These are phyloP conservation scores for Desmophyllum pertusum DNA, from an alignment of 92 coral and sea anemone species.

Conservation along the genomic window DNA sequence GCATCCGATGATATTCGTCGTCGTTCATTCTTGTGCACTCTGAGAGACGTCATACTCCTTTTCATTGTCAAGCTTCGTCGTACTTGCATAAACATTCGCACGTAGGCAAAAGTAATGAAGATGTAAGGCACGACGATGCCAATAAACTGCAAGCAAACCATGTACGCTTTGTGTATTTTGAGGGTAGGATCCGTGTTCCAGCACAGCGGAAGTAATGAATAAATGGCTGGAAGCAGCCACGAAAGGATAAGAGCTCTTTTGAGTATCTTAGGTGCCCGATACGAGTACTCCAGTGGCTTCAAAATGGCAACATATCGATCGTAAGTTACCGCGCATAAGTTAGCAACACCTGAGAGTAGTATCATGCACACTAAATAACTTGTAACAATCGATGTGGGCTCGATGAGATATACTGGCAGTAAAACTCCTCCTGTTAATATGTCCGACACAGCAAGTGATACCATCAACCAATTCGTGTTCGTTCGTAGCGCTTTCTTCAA, in stretches of 20 bases:
- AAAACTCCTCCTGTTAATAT: conserved; percentile 72
- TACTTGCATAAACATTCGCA: conserved; percentile 59
- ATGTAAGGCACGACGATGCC: conserved; percentile 71
- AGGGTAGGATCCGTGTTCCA: conserved; percentile 60
- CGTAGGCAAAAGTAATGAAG: conserved; percentile 64
- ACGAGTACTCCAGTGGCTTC: conserved; percentile 62
- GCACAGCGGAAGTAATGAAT: conserved; percentile 67
- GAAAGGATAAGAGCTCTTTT: conserved; percentile 46
- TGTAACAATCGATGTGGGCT: conserved; percentile 59
- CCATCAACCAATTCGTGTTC: conserved; percentile 73
- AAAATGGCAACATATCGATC: conserved; percentile 76
- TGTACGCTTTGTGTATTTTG: conserved; percentile 62
- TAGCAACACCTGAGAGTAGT: conserved; percentile 75
- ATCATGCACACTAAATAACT: conserved; percentile 66
- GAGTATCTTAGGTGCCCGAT: conserved; percentile 60
- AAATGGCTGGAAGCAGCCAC: conserved; percentile 65
- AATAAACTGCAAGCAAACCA: conserved; percentile 61
- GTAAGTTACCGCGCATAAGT: conserved; percentile 76
- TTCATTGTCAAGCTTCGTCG: conserved; percentile 53
- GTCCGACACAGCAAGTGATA: conserved; percentile 79
- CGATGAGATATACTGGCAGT: conserved; percentile 70
- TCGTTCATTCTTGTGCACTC: conserved; percentile 31
- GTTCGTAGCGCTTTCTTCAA: conserved; percentile 64
- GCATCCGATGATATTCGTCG: conserved; percentile 60
- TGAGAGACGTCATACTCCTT: conserved; percentile 31